Base-by-base conservation (phyloP, 2,888 invertebrate species). In the Carterocephalus palaemon region DNA sequence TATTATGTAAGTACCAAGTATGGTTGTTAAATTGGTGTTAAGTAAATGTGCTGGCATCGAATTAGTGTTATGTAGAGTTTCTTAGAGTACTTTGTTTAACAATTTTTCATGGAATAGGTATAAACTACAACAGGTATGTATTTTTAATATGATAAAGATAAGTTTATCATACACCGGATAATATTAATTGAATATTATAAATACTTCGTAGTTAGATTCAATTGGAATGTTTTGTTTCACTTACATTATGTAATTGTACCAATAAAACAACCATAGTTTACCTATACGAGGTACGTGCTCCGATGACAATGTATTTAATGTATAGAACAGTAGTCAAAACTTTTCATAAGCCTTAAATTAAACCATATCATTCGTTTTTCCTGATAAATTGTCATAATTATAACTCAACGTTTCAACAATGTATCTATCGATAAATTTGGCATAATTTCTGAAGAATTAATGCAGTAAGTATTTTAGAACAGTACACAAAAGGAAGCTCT, bases 401-500 rank as follows among this genome's bases (percentile, higher is more conserved):
- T 12, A 39, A 24, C 10, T 15, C 8, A 34, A 19, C 24, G 16
- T 16, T 17, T 29, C 12, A 43, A 43, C 36, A 23, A 29, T 29
- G 37, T n/a, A n/a, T n/a, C n/a, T n/a, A 45, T 37, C 29, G 26
- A 37, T 45, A 24, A 45, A 43, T 45, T 45, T 45, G 45, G 45
- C 45, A 16, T 31, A 31, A 31, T 37, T 37, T 8, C 6, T 31
- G 22, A 8, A 28, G 12, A 23, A 24, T 31, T 28, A 36, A 43
- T 19, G n/a, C 28, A 17, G 38, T 37, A 8, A 31, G 29, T 22
- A 9, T n/a, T 39, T 40, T 20, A 20, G 9, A 8, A 29, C 8
- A 22, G n/a, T 17, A 16, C 2, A 34, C 15, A 28, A 15, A 22
- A 19, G 79, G 80, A 80, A 80, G 79, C 74, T 78, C 73, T 70